Evolutionary conservation across 2,113 vertebrate species (phyloP).

Genomic region (Gorsachius goisagi): DNA sequence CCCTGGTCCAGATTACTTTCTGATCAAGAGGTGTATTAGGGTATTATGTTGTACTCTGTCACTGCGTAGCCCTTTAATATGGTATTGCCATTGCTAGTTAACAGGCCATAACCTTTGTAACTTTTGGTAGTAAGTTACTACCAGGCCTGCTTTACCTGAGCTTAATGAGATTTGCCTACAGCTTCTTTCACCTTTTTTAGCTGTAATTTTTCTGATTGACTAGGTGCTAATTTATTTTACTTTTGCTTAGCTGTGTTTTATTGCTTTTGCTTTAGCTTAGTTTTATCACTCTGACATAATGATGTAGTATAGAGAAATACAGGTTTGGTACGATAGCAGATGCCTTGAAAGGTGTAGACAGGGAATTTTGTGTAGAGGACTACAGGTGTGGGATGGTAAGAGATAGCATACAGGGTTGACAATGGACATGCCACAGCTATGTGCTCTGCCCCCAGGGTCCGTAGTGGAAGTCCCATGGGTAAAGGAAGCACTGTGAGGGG

Average conservation of each 20-base stretch:
- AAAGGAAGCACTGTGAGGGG: background rate
- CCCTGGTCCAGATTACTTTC: background rate
- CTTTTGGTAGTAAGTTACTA: background rate
- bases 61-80: background rate
- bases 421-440: background rate
- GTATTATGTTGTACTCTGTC: background rate
- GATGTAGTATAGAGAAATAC: background rate
- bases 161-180: background rate
- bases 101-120: background rate
- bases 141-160: background rate
- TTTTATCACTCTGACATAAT: background rate
- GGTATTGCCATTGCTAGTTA: background rate
- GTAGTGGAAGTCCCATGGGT: background rate
- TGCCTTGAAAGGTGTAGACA: background rate
- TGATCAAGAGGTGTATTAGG: background rate
- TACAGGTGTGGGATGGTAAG: background rate
- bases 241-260: background rate
- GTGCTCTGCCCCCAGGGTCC: background rate
- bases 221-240: background rate
- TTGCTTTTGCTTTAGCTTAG: no score
- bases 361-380: background rate
- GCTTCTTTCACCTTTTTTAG: background rate
- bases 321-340: background rate
- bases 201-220: background rate
- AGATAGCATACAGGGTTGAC: background rate